phyloP scores from a whole-genome alignment of 2,797 vertebrate species.

The Nyctibius grandis region DNA sequence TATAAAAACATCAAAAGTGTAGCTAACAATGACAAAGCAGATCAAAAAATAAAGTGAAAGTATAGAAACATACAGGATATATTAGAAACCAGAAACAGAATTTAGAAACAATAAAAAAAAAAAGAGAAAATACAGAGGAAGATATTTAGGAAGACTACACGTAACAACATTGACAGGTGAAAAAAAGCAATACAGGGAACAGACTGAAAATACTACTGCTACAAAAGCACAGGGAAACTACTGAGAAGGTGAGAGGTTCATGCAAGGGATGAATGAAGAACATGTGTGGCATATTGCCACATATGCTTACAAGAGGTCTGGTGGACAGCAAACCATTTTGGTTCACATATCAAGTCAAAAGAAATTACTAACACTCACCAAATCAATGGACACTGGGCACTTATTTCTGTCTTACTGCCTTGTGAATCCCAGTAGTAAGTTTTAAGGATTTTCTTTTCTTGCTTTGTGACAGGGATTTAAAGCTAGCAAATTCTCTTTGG shows the following conservation, averaged over 20 bases:
- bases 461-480: not conserved
- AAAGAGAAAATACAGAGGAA: not conserved
- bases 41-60: not conserved
- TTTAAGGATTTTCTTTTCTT: not conserved
- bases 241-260: not conserved
- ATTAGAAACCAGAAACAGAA: not conserved
- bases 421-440: not conserved
- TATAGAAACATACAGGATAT: not conserved
- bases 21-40: not conserved
- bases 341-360: not conserved
- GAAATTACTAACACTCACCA: not conserved
- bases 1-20: not conserved
- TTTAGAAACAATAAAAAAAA: not conserved
- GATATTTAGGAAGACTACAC: not conserved
- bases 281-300: not conserved
- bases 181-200: not conserved
- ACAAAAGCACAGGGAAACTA: not conserved
- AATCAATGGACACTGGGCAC: not conserved
- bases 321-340: not conserved
- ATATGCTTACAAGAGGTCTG: not conserved
- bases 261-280: not conserved
- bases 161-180: rapidly evolving
- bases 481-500: not conserved
- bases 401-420: not conserved
- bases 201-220: not conserved